Percentiles rank a stretch among this genome's conserved stretches.
Conservation (phyloP, 2,113 vertebrate genomes). For the Spheniscus mendiculus region DNA sequence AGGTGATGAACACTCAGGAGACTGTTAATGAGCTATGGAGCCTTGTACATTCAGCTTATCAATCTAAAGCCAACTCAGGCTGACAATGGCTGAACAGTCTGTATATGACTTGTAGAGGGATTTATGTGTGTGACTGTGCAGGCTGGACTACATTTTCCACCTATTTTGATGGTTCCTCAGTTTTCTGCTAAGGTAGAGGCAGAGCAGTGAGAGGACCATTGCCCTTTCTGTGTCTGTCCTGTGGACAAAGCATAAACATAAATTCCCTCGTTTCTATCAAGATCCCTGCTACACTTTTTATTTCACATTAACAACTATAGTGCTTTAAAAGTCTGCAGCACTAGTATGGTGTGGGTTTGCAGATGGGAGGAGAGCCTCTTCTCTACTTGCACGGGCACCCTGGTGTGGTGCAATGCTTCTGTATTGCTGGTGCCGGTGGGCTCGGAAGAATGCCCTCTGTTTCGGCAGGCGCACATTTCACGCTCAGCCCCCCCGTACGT, state of each 20-base stretch:
- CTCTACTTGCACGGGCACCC: rapidly evolving
- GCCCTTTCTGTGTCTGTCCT: not conserved
- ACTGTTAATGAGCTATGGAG: not conserved
- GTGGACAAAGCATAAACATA: not conserved
- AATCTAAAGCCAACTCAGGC: not conserved
- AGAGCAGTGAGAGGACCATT: not conserved
- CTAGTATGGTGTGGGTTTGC: not conserved
- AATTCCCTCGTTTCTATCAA: not conserved
- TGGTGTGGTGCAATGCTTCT: not conserved
- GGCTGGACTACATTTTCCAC: not conserved
- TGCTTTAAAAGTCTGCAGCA: not conserved
- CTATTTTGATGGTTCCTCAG: not conserved
- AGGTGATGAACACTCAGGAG: not conserved
- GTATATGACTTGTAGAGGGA: not conserved
- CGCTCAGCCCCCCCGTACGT: not conserved
- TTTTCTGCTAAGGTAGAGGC: not conserved
- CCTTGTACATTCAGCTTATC: not conserved
- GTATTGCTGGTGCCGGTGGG: not conserved
- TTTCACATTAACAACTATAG: not conserved
- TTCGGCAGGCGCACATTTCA: rapidly evolving
- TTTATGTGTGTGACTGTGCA: not conserved
- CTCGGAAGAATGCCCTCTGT: not conserved
- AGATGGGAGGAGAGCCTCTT: not conserved
- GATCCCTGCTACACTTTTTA: not conserved
- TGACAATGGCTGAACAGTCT: not conserved